phyloP scores from a whole-genome alignment of 2,797 vertebrate species.

The Neosilurus hyrtlii region DNA sequence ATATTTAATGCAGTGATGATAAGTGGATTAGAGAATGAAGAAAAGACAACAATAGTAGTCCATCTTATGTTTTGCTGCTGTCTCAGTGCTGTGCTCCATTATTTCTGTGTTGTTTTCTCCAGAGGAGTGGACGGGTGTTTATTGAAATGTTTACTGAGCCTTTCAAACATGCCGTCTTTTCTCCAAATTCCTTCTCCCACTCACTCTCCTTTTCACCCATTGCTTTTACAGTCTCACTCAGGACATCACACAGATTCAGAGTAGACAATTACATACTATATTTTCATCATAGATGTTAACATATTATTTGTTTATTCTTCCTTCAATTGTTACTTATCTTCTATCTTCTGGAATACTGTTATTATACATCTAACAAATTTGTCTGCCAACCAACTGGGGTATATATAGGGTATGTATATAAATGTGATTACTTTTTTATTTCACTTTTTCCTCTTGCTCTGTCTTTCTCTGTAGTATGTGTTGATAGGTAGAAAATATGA shows the following conservation, averaged over 20 bases:
- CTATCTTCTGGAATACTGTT: background rate
- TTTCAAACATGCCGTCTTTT: constrained; percentile 48
- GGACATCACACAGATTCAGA: background rate
- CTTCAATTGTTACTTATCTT: background rate
- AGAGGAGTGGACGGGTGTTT: constrained; percentile 48
- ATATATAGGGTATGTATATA: background rate
- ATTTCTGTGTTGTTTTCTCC: constrained; percentile 47
- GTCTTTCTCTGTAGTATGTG: constrained; percentile 30
- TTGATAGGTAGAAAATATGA: constrained; percentile 48
- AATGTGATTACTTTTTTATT: background rate
- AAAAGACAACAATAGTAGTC: constrained; percentile 32
- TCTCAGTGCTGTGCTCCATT: constrained; percentile 26
- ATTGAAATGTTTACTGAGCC: constrained; percentile 57
- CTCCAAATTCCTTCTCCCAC: constrained; percentile 36
- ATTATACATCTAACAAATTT: background rate
- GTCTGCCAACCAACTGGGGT: background rate
- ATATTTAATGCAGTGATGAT: background rate
- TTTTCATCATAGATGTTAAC: background rate
- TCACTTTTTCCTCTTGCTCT: background rate
- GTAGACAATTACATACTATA: background rate
- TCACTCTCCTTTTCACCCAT: constrained; percentile 21
- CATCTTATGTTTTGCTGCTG: constrained; percentile 18
- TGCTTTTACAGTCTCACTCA: constrained; percentile 4
- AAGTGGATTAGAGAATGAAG: background rate
- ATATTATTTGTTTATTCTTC: background rate